A percentile compares a stretch with the other conserved stretches of the same genome.
Conservation (phyloP, 2,888 invertebrate species). For the Epistrophe eligans region DNA sequence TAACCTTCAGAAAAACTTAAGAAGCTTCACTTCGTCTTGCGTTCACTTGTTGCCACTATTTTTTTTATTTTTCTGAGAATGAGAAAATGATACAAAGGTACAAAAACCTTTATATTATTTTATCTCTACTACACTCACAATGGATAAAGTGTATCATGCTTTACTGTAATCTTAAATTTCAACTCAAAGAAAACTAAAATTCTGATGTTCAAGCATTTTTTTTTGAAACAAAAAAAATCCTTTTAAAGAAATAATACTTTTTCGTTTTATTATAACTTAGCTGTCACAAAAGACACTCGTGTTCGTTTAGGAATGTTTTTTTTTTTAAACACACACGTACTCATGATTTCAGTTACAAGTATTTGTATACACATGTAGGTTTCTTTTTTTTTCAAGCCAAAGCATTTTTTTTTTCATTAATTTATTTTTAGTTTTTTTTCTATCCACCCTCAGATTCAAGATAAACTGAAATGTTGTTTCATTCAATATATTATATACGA, state of each 20-base stretch:
- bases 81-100: no score
- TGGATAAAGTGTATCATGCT: not conserved
- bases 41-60: no score
- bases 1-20: no score
- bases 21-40: no score
- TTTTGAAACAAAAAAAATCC: not conserved
- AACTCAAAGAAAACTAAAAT: not conserved
- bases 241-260: not conserved
- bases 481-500: not conserved
- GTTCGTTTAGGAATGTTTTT: conserved; percentile 2
- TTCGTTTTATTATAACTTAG: not conserved
- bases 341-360: conserved; percentile 5
- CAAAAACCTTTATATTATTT: no score
- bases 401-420: not conserved
- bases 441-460: not conserved
- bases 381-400: not conserved
- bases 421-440: not conserved
- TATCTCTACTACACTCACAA: no score
- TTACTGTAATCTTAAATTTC: not conserved
- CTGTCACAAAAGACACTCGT: conserved; percentile 27
- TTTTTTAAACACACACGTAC: conserved; percentile 3
- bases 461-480: not conserved
- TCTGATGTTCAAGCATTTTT: not conserved
- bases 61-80: no score
- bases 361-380: not conserved